Conservation (phyloP, 2,113 vertebrate species). For the Numida meleagris region DNA sequence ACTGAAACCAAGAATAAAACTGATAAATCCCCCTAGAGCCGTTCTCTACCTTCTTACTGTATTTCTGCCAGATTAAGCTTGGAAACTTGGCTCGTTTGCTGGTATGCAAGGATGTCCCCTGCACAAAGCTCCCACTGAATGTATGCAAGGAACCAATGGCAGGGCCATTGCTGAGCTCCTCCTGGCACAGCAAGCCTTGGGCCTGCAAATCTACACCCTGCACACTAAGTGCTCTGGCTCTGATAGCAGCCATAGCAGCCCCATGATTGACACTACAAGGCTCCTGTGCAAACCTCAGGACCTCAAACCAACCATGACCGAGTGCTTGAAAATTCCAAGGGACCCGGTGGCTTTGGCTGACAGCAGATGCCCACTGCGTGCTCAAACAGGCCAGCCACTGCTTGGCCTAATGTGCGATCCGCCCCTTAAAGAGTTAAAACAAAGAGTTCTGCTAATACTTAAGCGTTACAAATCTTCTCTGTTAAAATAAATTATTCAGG, state of each 20-base stretch:
- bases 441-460: not conserved
- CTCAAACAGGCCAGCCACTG: not conserved
- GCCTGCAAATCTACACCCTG: not conserved
- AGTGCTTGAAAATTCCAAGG: not conserved
- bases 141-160: not conserved
- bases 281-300: not conserved
- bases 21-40: not conserved
- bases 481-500: constrained; percentile 61
- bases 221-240: not conserved
- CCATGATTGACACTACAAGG: not conserved
- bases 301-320: not conserved
- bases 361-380: not conserved
- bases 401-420: not conserved
- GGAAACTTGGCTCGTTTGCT: not conserved
- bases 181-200: not conserved
- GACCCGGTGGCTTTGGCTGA: not conserved
- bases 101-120: not conserved
- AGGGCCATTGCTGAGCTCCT: not conserved
- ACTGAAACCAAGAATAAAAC: not conserved
- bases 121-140: not conserved
- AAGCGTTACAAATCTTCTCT: constrained; percentile 4
- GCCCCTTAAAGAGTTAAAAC: not conserved
- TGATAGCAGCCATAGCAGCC: not conserved
- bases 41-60: fast-evolving
- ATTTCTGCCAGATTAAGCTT: not conserved